Conservation (phyloP, 2,888 invertebrate species). For the Brachylomia viminalis region DNA sequence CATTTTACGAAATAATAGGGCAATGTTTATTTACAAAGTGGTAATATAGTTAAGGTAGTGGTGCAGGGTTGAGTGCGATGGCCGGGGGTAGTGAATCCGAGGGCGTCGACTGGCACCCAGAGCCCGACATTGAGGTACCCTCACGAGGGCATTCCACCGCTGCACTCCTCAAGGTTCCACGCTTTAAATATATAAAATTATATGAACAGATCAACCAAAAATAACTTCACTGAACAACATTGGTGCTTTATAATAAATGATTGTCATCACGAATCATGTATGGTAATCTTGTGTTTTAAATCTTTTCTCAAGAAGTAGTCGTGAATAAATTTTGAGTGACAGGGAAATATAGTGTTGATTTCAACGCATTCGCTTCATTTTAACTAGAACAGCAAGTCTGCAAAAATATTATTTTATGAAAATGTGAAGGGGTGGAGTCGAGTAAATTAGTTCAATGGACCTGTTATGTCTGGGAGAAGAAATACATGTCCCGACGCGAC, state of each 20-base stretch:
- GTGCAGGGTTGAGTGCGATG: conserved; percentile 74
- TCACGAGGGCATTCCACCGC: conserved; percentile 87
- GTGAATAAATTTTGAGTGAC: conserved; percentile 9
- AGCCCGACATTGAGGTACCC: conserved; percentile 88
- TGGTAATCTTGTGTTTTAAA: conserved; percentile 9
- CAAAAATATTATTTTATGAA: conserved; percentile 28
- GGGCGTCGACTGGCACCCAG: conserved; percentile 87
- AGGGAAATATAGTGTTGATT: conserved; percentile 10
- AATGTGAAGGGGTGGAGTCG: conserved; percentile 46
- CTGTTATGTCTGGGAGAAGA: conserved; percentile 78
- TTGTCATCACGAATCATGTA: conserved; percentile 16
- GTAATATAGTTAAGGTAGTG: conserved; percentile 70
- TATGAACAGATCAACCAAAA: conserved; percentile 53
- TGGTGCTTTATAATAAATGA: conserved; percentile 24
- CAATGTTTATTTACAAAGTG: conserved; percentile 81
- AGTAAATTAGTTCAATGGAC: conserved; percentile 60
- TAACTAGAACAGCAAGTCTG: conserved; percentile 1
- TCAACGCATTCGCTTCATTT: conserved; percentile 2
- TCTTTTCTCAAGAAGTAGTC: background rate
- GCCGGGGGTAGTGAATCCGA: conserved; percentile 81
- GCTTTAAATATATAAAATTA: conserved; percentile 66
- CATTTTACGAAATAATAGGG: conserved; percentile 53
- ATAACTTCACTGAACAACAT: conserved; percentile 51
- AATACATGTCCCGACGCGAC: conserved; percentile 85
- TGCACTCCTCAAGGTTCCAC: conserved; percentile 82